Evolutionary conservation across 2,113 vertebrate genomes (phyloP).

Genomic region (Riparia riparia): DNA sequence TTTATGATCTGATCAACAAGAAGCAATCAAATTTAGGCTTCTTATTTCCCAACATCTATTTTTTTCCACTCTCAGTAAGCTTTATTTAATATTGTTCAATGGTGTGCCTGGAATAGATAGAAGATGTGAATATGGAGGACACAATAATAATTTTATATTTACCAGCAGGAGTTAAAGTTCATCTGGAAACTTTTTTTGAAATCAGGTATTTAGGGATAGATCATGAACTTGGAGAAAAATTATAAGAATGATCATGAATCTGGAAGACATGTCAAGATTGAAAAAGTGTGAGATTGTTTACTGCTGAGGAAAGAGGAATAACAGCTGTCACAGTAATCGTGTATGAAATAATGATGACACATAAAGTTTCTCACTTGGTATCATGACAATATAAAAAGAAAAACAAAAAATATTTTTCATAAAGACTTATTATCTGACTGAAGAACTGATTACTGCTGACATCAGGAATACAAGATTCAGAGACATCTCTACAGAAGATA

Average conservation of each 20-base stretch:
- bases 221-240: neutral
- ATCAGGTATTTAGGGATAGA: neutral
- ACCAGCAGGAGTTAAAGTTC: neutral
- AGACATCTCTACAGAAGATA: neutral
- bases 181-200: neutral
- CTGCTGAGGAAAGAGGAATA: neutral
- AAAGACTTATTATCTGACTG: neutral
- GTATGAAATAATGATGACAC: neutral
- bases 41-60: neutral
- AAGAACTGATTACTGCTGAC: neutral
- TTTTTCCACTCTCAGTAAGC: neutral
- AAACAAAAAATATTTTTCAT: neutral
- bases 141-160: neutral
- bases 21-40: neutral
- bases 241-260: neutral
- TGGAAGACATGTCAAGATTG: neutral
- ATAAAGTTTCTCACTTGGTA: neutral
- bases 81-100: neutral
- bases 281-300: conserved; percentile 25
- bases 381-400: neutral
- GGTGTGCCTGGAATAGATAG: neutral
- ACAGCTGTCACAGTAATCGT: neutral
- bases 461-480: neutral
- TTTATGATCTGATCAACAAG: neutral
- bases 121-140: neutral